Base-by-base conservation (phyloP, 1,140 invertebrate species). In the Drosophila rhopaloa region DNA sequence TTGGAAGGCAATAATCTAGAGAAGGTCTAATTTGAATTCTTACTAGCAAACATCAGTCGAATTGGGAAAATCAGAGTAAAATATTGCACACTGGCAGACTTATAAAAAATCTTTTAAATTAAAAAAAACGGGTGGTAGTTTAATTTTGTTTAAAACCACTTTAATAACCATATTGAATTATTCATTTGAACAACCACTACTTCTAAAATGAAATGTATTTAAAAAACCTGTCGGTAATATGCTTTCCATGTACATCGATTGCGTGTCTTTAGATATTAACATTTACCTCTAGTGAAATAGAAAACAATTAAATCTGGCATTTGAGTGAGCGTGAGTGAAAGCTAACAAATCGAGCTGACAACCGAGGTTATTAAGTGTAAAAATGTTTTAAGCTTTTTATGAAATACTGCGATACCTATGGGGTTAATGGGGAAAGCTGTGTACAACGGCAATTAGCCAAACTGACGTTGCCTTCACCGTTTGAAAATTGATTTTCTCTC, bases 401-500 rank as follows among this genome's bases (percentile, higher is more conserved):
- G 3, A 53, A 32, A 29, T 37, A 32, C 6, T 11, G 19, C 27
- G n/a, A 24, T 16, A 5, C 38, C n/a, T 32, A n/a, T 43, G 48
- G 77, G 68, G 76, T 75, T 79, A 74, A 58, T 8, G 35, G 24
- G 29, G 38, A 29, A 16, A 47, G 51, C 48, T 27, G 29, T 51
- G 38, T 38, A 38, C 38, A 14, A 55, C n/a, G 66, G 65, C 65
- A 68, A 68, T 68, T 68, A 68, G 65, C 60, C 50, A 66, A 68
- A 46, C 65, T 68, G 60, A 53, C 65, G 50, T 54, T 35, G 61
- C 65, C 40, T 53, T 8, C 32, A 29, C 61, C 38, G 47, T 38
- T 37, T 66, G n/a, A 5, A 68, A 68, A 68, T 68, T 68, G 65
- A 66, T 68, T 68, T 68, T 66, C 61, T 44, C 40, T 46, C 32